A percentile compares a stretch with the other conserved stretches of the same genome.
These are phyloP conservation scores for Parauchenoglanis ngamensis DNA, from an alignment of 2,797 vertebrate species.

Conservation along the genomic window DNA sequence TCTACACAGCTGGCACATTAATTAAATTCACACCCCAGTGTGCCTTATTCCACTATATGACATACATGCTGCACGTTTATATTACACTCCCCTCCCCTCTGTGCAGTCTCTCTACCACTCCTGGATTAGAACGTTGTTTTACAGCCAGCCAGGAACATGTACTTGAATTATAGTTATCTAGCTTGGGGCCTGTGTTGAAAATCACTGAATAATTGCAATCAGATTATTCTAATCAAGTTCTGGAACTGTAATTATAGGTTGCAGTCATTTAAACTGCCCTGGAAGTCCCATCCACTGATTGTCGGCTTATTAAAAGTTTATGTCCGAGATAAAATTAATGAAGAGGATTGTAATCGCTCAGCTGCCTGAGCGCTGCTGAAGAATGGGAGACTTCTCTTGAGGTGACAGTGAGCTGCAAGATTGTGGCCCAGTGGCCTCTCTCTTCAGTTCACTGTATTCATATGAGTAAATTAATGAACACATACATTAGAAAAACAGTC, in stretches of 20 bases:
- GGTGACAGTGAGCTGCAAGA: conserved; percentile 17
- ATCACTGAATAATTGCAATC: conserved; percentile 99
- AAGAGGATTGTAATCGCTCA: conserved; percentile 88
- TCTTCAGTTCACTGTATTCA: neutral
- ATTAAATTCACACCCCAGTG: conserved; percentile 85
- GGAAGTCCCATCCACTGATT: conserved; percentile 89
- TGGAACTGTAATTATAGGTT: conserved; percentile 99
- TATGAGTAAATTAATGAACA: conserved; percentile 25
- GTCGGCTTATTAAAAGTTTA: conserved; percentile 98
- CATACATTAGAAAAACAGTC: conserved; percentile 1
- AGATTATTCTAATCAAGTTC: conserved; percentile 99
- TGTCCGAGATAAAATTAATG: conserved; percentile 99
- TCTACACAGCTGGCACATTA: conserved; percentile 77
- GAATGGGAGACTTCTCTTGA: neutral
- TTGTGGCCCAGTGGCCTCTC: conserved; percentile 23
- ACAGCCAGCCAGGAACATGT: conserved; percentile 95
- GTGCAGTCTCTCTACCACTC: conserved; percentile 73
- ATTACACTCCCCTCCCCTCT: conserved; percentile 62
- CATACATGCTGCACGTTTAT: conserved; percentile 89
- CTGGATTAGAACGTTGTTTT: conserved; percentile 90
- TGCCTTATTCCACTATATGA: conserved; percentile 84
- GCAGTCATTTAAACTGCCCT: conserved; percentile 95
- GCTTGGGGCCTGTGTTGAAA: conserved; percentile 98
- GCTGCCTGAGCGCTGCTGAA: conserved; percentile 69
- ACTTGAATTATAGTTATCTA: conserved; percentile 99